Evolutionary conservation across 2,113 vertebrate genomes (phyloP), one percentile per base, ranked within the genome.

Genomic region (Sarotherodon lohbergeri): DNA sequence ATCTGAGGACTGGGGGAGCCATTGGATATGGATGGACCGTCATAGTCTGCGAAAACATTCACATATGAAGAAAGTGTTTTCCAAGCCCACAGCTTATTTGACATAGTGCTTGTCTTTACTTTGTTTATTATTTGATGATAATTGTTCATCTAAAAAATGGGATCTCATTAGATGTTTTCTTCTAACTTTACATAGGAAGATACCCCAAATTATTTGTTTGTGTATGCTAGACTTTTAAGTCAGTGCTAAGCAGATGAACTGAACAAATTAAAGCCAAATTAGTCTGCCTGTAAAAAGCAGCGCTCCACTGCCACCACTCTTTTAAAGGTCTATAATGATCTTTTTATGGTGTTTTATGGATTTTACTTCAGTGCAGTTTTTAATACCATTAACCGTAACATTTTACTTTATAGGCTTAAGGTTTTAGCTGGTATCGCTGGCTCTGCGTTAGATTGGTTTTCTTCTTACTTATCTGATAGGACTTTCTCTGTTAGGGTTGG

Each of bases 1-100:
- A 98, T 92, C 87, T 97, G 97, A 6, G 96, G 96, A 89, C 95
- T 97, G 4, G 94, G 95, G 1, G 97, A 97, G 88, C 97, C 97
- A 0, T 98, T 98, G 6, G 95, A 97, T 82, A 98, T 92, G 61
- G 97, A 95, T 43, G 96, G 97, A 24, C 96, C 96, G 0, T 96
- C 95, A 3, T 95, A 96, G 81, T 96, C 96, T 97, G 88, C 6
- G 24, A 32, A 63, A 81, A 80, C 4, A 55, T 41, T 84, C 63
- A 41, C 48, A 29, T 41, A 57, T 50, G 73, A 78, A 78, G 27
- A 48, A 32, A 78, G 73, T 78, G 16, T 78, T 50, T 34, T 78
- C 41, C 24, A 76, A 76, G 24, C 43, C 16, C 22, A 29, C 1
- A 5, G 22, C 14, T 46, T 46, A 73, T 73, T 73, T 27, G 22